phyloP scores from a whole-genome alignment of 2,113 vertebrate genomes.

The Asarcornis scutulata region DNA sequence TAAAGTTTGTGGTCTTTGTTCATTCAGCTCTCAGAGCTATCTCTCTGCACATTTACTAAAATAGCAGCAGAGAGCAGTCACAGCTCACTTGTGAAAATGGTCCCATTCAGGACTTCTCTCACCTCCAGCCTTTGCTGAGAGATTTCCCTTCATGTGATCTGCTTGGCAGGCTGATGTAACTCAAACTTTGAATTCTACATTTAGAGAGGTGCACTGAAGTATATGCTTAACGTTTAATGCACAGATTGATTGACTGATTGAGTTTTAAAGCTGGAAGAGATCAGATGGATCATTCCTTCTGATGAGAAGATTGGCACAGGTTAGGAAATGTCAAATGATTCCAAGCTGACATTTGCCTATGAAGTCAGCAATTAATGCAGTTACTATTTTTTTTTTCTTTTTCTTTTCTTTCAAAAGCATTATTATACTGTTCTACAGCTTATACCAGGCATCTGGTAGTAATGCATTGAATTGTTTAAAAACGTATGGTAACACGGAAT shows the following conservation, averaged over 20 bases:
- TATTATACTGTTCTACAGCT: not conserved
- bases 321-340: constrained; percentile 25
- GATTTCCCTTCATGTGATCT: not conserved
- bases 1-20: not conserved
- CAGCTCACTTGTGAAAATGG: not conserved
- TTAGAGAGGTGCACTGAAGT: not conserved
- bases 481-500: not conserved
- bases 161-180: not conserved
- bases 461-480: not conserved
- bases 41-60: not conserved
- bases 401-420: not conserved
- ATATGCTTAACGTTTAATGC: not conserved
- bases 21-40: not conserved
- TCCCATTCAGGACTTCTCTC: not conserved
- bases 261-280: constrained; percentile 17
- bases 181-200: not conserved
- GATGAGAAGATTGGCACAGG: not conserved
- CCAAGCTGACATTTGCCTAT: not conserved
- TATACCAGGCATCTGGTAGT: not conserved
- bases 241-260: constrained; percentile 1
- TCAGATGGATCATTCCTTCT: not conserved
- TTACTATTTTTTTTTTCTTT: not conserved
- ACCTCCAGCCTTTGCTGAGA: not conserved
- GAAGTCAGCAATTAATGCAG: not conserved
- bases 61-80: constrained; percentile 44